phyloP scores from a whole-genome alignment of 2,797 vertebrate species.

The Pseudochirops cupreus region DNA sequence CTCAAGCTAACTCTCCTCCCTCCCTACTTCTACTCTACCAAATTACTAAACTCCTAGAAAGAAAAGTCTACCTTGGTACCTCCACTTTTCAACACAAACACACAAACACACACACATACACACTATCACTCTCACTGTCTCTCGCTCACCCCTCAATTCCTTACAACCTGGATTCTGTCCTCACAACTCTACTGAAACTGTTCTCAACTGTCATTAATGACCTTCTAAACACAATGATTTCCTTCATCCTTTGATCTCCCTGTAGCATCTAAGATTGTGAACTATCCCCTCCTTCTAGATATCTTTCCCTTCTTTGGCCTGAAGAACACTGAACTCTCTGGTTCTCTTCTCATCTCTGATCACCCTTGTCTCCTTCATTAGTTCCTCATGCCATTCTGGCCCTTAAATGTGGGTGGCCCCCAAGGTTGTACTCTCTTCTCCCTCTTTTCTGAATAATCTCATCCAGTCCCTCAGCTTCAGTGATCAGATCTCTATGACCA shows the following conservation, averaged over 20 bases:
- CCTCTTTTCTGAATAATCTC: not conserved
- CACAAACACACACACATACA: not conserved
- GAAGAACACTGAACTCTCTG: not conserved
- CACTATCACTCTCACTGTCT: no score
- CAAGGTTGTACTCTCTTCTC: not conserved
- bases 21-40: not conserved
- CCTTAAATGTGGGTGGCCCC: not conserved
- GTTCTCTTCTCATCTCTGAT: not conserved
- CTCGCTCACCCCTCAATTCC: not conserved
- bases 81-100: not conserved
- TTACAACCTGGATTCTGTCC: not conserved
- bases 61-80: not conserved
- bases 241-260: not conserved
- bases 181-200: not conserved
- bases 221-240: not conserved
- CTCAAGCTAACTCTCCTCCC: not conserved
- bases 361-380: not conserved
- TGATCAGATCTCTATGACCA: not conserved
- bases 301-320: not conserved
- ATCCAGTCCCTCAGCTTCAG: not conserved
- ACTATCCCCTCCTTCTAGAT: not conserved
- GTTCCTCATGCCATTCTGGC: not conserved
- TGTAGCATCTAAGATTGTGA: not conserved
- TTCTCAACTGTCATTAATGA: not conserved
- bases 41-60: not conserved